Evolutionary conservation across 2,113 vertebrate species (phyloP).

Genomic region (Limanda limanda): DNA sequence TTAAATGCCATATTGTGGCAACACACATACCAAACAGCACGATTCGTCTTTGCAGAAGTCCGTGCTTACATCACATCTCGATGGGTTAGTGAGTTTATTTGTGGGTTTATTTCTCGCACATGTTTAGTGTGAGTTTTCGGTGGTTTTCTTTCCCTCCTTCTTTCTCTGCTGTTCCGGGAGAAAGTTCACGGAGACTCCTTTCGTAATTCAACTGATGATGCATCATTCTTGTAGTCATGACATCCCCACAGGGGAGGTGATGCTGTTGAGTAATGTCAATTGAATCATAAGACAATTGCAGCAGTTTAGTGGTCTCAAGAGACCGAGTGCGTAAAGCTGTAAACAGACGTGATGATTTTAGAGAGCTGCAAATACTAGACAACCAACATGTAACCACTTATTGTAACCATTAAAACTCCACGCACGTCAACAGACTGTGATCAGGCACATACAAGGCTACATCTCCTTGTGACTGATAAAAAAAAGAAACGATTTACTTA

Average conservation of each 20-base stretch:
- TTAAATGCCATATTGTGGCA: neutral
- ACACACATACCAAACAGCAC: neutral
- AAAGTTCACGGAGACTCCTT: constrained; percentile 36
- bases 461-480: too few species aligned
- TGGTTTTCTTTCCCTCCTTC: constrained; percentile 15
- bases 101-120: constrained; percentile 13
- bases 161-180: neutral
- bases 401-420: too few species aligned
- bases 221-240: constrained; percentile 10
- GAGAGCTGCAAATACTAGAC: neutral
- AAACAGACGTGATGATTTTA: neutral
- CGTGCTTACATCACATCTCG: constrained; percentile 1
- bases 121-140: constrained; percentile 32
- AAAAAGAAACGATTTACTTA: too few species aligned
- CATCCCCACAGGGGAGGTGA: constrained; percentile 11
- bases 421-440: too few species aligned
- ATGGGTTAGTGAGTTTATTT: constrained; percentile 7
- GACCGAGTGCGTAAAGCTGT: neutral
- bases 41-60: neutral
- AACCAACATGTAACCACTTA: too few species aligned
- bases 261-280: constrained; percentile 26
- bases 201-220: constrained; percentile 23
- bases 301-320: neutral
- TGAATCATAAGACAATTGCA: constrained; percentile 19
- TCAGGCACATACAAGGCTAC: too few species aligned